Percentiles rank a stretch among this genome's conserved stretches.
Evolutionary conservation across 2,888 invertebrate species (phyloP).

Genomic region (Drosophila eohydei): DNA sequence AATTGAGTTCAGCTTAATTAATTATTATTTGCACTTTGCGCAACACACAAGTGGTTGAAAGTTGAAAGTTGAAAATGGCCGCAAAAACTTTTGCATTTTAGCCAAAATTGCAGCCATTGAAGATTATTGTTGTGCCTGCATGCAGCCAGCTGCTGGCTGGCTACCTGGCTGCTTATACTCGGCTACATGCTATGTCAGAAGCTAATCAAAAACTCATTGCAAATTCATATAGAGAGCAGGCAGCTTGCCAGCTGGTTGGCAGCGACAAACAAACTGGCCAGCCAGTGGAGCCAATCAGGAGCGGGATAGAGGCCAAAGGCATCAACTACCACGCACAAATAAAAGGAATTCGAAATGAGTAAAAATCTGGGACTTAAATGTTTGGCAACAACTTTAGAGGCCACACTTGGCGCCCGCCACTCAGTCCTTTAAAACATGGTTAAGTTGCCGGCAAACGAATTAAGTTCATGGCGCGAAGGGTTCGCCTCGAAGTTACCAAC

Average conservation of each 20-base stretch:
- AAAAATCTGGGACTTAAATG: conserved; percentile 46
- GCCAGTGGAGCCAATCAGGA: conserved; percentile 19
- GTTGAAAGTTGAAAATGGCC: conserved; percentile 37
- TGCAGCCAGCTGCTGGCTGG: background rate
- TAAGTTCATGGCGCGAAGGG: conserved; percentile 9
- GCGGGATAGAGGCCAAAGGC: background rate
- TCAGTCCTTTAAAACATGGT: conserved; percentile 41
- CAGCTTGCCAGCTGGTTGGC: conserved; percentile 12
- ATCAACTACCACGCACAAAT: background rate
- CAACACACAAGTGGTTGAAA: conserved; percentile 13
- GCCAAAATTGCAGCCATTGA: conserved; percentile 15
- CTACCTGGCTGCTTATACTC: conserved; percentile 1
- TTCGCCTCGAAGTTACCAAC: conserved; percentile 4
- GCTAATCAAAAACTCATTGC: conserved; percentile 76
- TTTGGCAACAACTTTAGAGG: conserved; percentile 19
- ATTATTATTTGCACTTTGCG: conserved; percentile 59
- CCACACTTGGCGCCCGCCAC: background rate
- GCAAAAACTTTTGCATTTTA: conserved; percentile 46
- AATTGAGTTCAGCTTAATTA: conserved; percentile 56
- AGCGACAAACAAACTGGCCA: conserved; percentile 2
- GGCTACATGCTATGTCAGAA: conserved; percentile 31
- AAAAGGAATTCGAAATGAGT: conserved; percentile 49
- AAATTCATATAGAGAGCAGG: conserved; percentile 63
- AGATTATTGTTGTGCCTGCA: conserved; percentile 18
- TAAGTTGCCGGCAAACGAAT: conserved; percentile 40